Conservation (phyloP, 2,113 vertebrate species). For the Muntiacus muntjak region DNA sequence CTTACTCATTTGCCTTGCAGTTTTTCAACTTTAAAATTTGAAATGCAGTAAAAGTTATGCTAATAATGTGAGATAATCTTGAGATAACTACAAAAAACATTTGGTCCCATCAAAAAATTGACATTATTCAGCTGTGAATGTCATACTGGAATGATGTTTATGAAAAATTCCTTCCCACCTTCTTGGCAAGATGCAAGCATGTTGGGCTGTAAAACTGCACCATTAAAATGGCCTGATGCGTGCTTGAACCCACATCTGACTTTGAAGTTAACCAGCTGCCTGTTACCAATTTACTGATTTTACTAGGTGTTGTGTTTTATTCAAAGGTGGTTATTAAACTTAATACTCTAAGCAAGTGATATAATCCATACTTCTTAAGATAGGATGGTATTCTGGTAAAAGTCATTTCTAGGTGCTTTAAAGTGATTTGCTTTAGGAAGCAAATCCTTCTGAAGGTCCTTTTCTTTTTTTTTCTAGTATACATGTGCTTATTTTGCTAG, state of each 20-base stretch:
- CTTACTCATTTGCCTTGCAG: not conserved
- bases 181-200: conserved; percentile 40
- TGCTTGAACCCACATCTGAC: conserved; percentile 38
- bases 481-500: not conserved
- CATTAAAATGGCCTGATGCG: not conserved
- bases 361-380: not conserved
- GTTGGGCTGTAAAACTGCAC: conserved; percentile 41
- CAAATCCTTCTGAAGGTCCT: not conserved
- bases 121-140: conserved; percentile 1
- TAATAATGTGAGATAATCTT: not conserved
- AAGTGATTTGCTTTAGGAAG: conserved; percentile 21
- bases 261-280: conserved; percentile 51
- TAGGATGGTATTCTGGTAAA: not conserved
- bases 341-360: conserved; percentile 18
- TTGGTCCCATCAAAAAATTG: not conserved
- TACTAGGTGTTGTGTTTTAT: conserved; percentile 49
- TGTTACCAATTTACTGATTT: conserved; percentile 57
- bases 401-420: not conserved
- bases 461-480: not conserved
- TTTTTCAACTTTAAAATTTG: conserved; percentile 4
- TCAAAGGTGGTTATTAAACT: conserved; percentile 15
- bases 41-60: not conserved
- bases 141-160: not conserved
- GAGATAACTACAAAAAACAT: not conserved
- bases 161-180: conserved; percentile 50